phyloP scores from a whole-genome alignment of 2,888 invertebrate species.

The Athrips mouffetella region DNA sequence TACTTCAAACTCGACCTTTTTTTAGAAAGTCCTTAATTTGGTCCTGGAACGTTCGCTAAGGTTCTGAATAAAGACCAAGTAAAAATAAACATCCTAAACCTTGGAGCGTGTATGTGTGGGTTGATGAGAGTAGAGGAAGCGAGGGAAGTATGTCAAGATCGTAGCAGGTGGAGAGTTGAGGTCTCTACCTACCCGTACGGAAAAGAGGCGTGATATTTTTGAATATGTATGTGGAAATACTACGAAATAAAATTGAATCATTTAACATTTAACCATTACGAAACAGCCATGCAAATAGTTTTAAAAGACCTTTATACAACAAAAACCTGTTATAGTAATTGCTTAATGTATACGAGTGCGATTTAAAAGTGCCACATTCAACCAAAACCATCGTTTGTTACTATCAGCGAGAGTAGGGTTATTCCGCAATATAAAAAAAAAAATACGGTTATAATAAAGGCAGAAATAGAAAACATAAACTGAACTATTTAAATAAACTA shows the following conservation, averaged over 20 bases:
- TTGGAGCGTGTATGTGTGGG: no score
- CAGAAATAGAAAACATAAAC: neutral
- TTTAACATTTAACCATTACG: neutral
- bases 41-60: no score
- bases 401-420: neutral
- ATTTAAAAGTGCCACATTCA: slow-evolving; percentile 14
- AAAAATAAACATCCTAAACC: no score
- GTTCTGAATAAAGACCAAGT: no score
- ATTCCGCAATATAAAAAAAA: slow-evolving; percentile 15
- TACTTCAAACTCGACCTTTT: no score
- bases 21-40: no score
- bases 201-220: neutral
- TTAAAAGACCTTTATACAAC: neutral
- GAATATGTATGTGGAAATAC: neutral
- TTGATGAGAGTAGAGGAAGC: no score
- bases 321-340: slow-evolving; percentile 7
- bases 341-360: slow-evolving; percentile 8
- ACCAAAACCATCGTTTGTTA: slow-evolving; percentile 11
- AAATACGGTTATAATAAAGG: no score
- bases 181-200: no score
- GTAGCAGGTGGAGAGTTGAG: no score
- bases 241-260: neutral
- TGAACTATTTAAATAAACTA: neutral
- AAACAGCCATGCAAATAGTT: neutral
- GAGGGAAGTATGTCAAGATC: no score